A percentile compares a stretch with the other conserved stretches of the same genome.
Evolutionary conservation across 1,140 invertebrate genomes (phyloP).

Genomic region (Gonatopus flavifemur): DNA sequence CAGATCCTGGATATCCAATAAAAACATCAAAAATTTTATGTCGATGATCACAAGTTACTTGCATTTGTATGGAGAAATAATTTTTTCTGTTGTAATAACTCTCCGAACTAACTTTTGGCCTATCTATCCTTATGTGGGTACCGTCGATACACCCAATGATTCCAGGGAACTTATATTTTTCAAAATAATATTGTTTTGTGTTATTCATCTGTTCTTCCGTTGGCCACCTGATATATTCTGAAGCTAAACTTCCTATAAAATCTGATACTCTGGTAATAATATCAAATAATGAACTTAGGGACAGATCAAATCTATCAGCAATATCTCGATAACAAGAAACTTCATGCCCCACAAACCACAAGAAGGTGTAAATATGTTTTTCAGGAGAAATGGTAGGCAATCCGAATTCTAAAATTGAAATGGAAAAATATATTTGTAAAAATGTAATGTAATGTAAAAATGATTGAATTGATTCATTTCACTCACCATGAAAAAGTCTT

Average conservation of each 20-base stretch:
- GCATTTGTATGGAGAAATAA: slow-evolving; percentile 33
- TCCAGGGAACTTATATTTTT: slow-evolving; percentile 26
- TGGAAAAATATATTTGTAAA: not conserved
- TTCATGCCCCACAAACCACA: slow-evolving; percentile 42
- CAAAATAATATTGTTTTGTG: slow-evolving; percentile 25
- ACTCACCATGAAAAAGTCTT: no score
- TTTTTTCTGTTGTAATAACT: slow-evolving; percentile 32
- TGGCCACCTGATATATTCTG: slow-evolving; percentile 31
- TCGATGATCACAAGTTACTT: slow-evolving; percentile 26
- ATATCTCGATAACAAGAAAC: slow-evolving; percentile 35
- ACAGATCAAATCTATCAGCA: slow-evolving; percentile 35
- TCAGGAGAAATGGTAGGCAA: slow-evolving; percentile 10
- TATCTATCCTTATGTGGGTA: slow-evolving; percentile 30
- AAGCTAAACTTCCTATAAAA: slow-evolving; percentile 28
- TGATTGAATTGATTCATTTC: no score
- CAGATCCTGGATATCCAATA: slow-evolving; percentile 28
- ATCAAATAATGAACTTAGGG: slow-evolving; percentile 27
- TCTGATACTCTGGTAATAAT: slow-evolving; percentile 30
- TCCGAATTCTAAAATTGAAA: no score
- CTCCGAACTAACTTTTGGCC: slow-evolving; percentile 24
- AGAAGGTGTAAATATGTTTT: slow-evolving; percentile 26
- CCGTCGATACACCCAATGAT: slow-evolving; percentile 35
- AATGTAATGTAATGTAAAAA: slow-evolving; percentile 2
- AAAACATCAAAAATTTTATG: slow-evolving; percentile 23
- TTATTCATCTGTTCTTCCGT: slow-evolving; percentile 23